phyloP scores from a whole-genome alignment of 2,888 invertebrate genomes.

The Siphonodentalium dalli region DNA sequence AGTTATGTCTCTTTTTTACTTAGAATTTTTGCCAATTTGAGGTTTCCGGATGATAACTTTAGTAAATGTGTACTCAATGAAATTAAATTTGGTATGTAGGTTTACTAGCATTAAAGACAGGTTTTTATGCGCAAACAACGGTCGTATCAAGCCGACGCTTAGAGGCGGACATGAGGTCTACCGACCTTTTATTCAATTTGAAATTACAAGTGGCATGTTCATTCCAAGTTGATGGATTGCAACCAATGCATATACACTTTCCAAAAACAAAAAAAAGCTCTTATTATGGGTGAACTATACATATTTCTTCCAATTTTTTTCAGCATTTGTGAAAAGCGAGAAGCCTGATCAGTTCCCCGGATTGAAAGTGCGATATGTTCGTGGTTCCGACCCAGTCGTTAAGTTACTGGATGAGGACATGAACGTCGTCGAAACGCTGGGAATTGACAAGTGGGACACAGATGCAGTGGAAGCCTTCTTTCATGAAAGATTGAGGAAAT shows the following conservation, averaged over 20 bases:
- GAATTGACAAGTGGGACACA: constrained; percentile 98
- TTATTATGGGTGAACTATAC: neutral
- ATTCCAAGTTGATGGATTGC: too few species aligned
- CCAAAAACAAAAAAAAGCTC: neutral
- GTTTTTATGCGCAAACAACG: too few species aligned
- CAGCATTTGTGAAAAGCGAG: constrained; percentile 94
- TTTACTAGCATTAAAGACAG: too few species aligned
- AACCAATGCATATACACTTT: neutral
- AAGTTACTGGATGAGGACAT: constrained; percentile 82
- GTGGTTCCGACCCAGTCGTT: constrained; percentile 93
- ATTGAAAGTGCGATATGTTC: constrained; percentile 87
- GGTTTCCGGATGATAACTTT: too few species aligned
- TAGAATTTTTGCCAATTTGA: too few species aligned
- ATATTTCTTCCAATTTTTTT: constrained; percentile 33
- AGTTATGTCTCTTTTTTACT: too few species aligned
- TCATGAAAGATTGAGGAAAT: constrained; percentile 77
- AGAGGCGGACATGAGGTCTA: too few species aligned
- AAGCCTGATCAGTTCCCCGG: constrained; percentile 88
- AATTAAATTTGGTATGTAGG: too few species aligned
- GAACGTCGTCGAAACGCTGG: constrained; percentile 83
- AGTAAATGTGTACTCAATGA: too few species aligned
- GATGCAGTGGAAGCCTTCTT: constrained; percentile 97
- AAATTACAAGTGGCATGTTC: too few species aligned
- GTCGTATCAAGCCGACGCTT: too few species aligned
- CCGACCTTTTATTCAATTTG: too few species aligned